A percentile compares a stretch with the other conserved stretches of the same genome.
Evolutionary conservation across 1,140 invertebrate species (phyloP).

Genomic region (Drusus annulatus): DNA sequence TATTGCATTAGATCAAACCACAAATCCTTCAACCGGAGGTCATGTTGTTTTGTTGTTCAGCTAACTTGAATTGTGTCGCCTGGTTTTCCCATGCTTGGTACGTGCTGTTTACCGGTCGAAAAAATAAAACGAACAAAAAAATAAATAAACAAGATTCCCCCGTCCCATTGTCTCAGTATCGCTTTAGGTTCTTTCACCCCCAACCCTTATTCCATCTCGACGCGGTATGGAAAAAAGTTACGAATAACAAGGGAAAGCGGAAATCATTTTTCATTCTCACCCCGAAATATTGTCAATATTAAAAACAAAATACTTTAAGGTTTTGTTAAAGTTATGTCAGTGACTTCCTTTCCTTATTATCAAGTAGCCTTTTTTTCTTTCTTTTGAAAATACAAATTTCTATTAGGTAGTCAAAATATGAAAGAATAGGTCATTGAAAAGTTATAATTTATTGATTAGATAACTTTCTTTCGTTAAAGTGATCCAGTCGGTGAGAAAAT

Average conservation of each 20-base stretch:
- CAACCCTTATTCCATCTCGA: conserved; percentile 5
- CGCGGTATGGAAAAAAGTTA: neutral
- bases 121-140: conserved; percentile 5
- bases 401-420: too few relatives aligned
- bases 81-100: neutral
- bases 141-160: conserved; percentile 20
- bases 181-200: neutral
- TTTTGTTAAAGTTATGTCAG: conserved; percentile 13
- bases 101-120: conserved; percentile 5
- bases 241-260: conserved; percentile 10
- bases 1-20: too few relatives aligned
- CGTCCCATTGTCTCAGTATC: conserved; percentile 9
- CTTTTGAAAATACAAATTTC: too few relatives aligned
- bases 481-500: too few relatives aligned
- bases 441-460: too few relatives aligned
- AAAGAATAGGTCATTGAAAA: too few relatives aligned
- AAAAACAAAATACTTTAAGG: conserved; percentile 24
- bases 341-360: too few relatives aligned
- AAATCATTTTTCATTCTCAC: conserved; percentile 22
- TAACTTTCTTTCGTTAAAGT: too few relatives aligned
- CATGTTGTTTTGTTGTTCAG: too few relatives aligned
- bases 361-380: too few relatives aligned
- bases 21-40: too few relatives aligned
- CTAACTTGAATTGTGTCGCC: too few relatives aligned
- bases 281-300: conserved; percentile 9